A percentile compares a stretch with the other conserved stretches of the same genome.
Conservation (phyloP, 2,797 vertebrate species). For the Tinamus major region DNA sequence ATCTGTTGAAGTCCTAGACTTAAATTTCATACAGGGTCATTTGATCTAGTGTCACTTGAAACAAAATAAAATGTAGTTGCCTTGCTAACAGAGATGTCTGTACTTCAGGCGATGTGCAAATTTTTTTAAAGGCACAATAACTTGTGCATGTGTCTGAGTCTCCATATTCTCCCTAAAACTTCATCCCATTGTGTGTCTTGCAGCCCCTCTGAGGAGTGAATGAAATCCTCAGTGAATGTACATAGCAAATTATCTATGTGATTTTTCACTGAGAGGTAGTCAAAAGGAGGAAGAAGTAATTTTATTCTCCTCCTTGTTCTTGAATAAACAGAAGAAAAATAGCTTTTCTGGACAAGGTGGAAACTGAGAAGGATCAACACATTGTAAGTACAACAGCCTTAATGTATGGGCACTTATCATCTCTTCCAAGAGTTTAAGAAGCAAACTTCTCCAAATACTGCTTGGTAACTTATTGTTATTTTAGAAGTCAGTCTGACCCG, state of each 20-base stretch:
- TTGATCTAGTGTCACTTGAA: background rate
- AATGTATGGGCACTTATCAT: background rate
- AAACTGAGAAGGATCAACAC: background rate
- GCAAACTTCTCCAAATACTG: background rate
- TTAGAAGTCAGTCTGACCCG: background rate
- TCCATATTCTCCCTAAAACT: background rate
- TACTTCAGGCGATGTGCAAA: background rate
- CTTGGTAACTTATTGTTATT: background rate
- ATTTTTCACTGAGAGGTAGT: background rate
- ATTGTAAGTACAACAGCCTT: background rate
- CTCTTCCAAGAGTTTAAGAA: background rate
- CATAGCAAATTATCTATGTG: background rate
- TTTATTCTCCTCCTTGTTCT: background rate
- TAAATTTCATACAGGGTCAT: accelerated
- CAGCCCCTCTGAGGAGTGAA: background rate
- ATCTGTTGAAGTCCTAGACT: background rate
- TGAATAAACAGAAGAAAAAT: background rate
- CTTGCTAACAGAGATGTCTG: background rate
- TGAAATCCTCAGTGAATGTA: background rate
- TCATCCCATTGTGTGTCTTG: background rate
- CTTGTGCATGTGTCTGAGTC: accelerated
- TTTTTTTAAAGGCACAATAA: background rate
- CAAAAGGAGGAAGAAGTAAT: background rate
- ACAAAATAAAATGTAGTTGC: background rate
- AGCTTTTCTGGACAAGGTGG: background rate